Percentiles rank a stretch among this genome's conserved stretches.
Evolutionary conservation across 2,888 invertebrate genomes (phyloP).

Genomic region (Onchidella celtica): DNA sequence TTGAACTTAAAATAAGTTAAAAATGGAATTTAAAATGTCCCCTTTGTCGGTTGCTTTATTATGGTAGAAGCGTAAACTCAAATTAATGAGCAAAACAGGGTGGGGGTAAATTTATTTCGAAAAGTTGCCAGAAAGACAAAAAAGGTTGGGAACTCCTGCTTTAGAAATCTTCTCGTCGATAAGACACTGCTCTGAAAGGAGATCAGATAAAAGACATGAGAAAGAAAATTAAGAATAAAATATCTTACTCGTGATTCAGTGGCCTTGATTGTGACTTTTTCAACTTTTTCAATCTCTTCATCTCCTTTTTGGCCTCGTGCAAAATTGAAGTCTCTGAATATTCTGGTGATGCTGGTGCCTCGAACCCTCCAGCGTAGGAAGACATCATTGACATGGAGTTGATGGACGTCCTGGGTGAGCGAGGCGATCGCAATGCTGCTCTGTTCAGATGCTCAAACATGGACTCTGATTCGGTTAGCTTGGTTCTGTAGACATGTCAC

Average conservation of each 20-base stretch:
- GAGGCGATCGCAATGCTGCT: constrained; percentile 34
- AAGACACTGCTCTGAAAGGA: no score
- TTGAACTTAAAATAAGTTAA: no score
- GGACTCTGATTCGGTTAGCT: constrained; percentile 92
- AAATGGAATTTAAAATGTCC: no score
- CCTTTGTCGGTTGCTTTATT: no score
- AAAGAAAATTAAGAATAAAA: no score
- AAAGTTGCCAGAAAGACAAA: no score
- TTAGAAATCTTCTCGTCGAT: no score
- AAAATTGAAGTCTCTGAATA: constrained; percentile 79
- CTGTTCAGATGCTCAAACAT: constrained; percentile 86
- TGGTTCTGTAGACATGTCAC: constrained; percentile 84
- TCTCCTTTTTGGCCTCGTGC: constrained; percentile 89
- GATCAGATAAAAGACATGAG: no score
- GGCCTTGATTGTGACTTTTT: constrained; percentile 49
- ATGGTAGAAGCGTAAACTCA: no score
- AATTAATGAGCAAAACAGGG: no score
- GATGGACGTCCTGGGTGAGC: constrained; percentile 56
- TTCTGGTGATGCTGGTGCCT: constrained; percentile 48
- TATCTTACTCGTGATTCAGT: constrained; percentile 54
- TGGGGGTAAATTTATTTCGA: no score
- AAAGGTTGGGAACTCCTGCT: no score
- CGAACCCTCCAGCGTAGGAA: constrained; percentile 47
- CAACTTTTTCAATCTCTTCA: constrained; percentile 81
- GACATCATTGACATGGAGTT: constrained; percentile 53